phyloP scores from a whole-genome alignment of 1,140 invertebrate species.

The Rhynchophorus ferrugineus region DNA sequence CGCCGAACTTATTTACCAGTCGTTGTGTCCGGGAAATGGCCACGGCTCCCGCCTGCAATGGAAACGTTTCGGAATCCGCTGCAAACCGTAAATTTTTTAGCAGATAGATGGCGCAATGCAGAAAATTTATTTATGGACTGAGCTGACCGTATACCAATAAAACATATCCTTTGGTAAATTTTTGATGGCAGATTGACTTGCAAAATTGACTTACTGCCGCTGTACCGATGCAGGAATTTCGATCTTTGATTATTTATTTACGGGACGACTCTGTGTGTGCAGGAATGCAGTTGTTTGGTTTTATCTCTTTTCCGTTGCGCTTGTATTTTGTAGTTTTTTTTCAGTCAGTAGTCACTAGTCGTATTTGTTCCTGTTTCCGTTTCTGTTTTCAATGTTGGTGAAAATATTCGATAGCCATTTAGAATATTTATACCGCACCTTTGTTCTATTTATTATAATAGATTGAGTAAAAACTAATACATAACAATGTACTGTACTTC shows the following conservation, averaged over 20 bases:
- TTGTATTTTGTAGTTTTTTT: too few relatives aligned
- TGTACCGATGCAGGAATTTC: neutral
- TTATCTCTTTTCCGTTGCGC: too few relatives aligned
- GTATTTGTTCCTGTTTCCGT: too few relatives aligned
- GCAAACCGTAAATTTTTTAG: conserved; percentile 22
- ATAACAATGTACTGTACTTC: too few relatives aligned
- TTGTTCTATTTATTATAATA: too few relatives aligned
- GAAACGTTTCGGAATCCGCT: conserved; percentile 18
- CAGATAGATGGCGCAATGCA: conserved; percentile 21
- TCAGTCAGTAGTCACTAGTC: too few relatives aligned
- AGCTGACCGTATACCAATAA: conserved; percentile 8
- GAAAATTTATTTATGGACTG: conserved; percentile 25
- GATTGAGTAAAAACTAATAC: too few relatives aligned
- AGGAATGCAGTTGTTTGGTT: too few relatives aligned
- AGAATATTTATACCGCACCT: too few relatives aligned
- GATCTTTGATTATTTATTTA: neutral
- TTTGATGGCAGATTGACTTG: conserved; percentile 3
- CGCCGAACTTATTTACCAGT: conserved; percentile 21
- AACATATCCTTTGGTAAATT: conserved; percentile 15
- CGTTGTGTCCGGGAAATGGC: conserved; percentile 7
- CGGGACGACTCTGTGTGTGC: too few relatives aligned
- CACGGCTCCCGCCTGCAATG: neutral
- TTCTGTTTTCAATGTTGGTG: too few relatives aligned
- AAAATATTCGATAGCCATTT: too few relatives aligned
- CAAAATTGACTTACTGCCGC: conserved; percentile 10